These are phyloP conservation scores for Bombus picipes DNA, from an alignment of 1,140 invertebrate genomes.

Conservation along the genomic window DNA sequence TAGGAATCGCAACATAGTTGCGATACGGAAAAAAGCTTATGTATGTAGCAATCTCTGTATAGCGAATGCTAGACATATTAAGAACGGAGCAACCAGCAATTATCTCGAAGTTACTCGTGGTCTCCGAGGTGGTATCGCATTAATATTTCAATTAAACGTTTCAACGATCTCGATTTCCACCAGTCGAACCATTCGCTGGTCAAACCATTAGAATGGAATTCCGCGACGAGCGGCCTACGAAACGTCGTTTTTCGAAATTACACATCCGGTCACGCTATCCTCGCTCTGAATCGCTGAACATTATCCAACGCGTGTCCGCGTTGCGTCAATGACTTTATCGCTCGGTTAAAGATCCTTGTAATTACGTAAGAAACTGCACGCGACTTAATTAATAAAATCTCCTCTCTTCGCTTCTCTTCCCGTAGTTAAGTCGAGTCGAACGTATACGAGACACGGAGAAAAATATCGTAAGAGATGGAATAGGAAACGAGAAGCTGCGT, in stretches of 20 bases:
- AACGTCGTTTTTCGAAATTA: slow-evolving; percentile 63
- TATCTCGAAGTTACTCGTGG: not conserved
- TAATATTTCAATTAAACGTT: slow-evolving; percentile 43
- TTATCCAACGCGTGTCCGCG: slow-evolving; percentile 60
- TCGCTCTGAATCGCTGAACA: slow-evolving; percentile 51
- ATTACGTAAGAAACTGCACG: slow-evolving; percentile 49
- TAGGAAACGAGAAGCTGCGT: slow-evolving; percentile 34
- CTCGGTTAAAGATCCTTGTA: slow-evolving; percentile 52
- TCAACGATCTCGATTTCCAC: slow-evolving; percentile 4
- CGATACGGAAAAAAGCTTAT: not conserved
- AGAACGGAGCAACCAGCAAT: slow-evolving; percentile 19
- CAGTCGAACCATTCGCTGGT: not conserved
- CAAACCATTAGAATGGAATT: slow-evolving; percentile 46
- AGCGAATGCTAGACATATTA: not conserved
- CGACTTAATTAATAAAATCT: slow-evolving; percentile 55
- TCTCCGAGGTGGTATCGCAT: not conserved
- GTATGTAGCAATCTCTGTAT: not conserved
- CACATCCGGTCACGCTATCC: slow-evolving; percentile 62
- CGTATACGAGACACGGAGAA: not conserved
- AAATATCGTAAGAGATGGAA: not conserved
- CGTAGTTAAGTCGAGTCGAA: not conserved
- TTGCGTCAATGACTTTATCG: slow-evolving; percentile 63
- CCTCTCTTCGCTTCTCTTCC: not conserved
- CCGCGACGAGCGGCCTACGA: slow-evolving; percentile 33
- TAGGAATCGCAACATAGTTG: not conserved